These are phyloP conservation scores for Takifugu ocellatus DNA, from an alignment of 2,797 vertebrate species.

Conservation along the genomic window DNA sequence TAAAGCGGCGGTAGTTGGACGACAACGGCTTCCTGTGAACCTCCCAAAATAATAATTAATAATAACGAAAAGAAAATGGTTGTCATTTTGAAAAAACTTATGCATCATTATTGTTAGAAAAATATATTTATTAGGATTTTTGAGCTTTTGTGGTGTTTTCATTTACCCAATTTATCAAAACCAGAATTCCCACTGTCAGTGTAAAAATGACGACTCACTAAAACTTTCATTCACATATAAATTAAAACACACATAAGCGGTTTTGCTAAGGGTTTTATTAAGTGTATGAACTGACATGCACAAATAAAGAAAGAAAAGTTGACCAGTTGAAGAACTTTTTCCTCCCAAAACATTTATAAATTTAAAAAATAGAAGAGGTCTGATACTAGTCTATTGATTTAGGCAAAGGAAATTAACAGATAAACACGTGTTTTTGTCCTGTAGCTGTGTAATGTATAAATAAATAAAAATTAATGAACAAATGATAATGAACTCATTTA, in stretches of 20 bases:
- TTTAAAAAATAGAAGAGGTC: conserved; percentile 68
- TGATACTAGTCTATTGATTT: conserved; percentile 76
- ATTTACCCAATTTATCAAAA: no score
- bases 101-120: no score
- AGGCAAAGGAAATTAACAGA: conserved; percentile 58
- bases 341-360: conserved; percentile 78
- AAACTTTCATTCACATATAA: background rate
- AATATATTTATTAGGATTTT: no score
- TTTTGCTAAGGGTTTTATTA: conserved; percentile 73
- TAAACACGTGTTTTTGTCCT: background rate
- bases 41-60: no score
- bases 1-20: no score
- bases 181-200: no score
- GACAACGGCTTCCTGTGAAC: no score
- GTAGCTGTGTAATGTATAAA: background rate
- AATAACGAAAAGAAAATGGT: no score
- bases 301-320: conserved; percentile 75
- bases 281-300: conserved; percentile 89
- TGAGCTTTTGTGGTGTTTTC: no score
- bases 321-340: conserved; percentile 78
- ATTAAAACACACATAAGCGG: conserved; percentile 13
- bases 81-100: no score
- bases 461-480: no score
- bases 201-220: background rate
- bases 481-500: no score